Evolutionary conservation across 1,140 invertebrate species (phyloP), one percentile per base, ranked within the genome.

Genomic region (Akabosia matsudoensis): DNA sequence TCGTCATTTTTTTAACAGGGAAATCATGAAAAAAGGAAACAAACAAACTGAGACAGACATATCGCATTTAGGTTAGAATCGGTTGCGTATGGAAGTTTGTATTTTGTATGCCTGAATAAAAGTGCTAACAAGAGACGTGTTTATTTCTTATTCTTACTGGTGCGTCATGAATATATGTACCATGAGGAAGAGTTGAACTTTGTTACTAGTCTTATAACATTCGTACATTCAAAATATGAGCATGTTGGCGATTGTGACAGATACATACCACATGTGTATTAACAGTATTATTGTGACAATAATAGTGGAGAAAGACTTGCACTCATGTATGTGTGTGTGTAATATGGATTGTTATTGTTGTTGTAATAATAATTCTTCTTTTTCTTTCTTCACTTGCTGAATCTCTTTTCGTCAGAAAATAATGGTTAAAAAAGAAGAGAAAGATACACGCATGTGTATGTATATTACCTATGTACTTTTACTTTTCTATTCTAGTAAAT

Each of bases 261-360:
- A n/a, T n/a, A n/a, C n/a, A n/a, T n/a, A n/a, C n/a, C n/a, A n/a
- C 37, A 18, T 45, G 7, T 45, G 37, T 45, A 18, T 45, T 10
- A 10, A 45, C 37, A 45, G 18, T 45, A 45, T 45, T 7, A 45
- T 45, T 45, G 37, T 45, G 37, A 45, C 37, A 45, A 45, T 45
- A 45, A 45, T 45, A 45, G 37, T 10, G 37, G 37, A 45, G 37
- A 45, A 45, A 45, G 37, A 45, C 7, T 45, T 45, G 37, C 37
- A 45, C 18, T 18, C 37, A 45, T 45, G 37, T 18, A 56, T 56
- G 54, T 56, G 54, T 56, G 54, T 67, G 61, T 67, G 28, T 30
- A 30, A 67, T 67, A 67, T 31, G 61, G 61, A 67, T 67, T 67
- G 61, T 67, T 67, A 67, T 67, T 67, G 61, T 51, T 51, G 45